These are phyloP conservation scores for Pherbina coryleti DNA, from an alignment of 2,888 invertebrate species.

Conservation along the genomic window DNA sequence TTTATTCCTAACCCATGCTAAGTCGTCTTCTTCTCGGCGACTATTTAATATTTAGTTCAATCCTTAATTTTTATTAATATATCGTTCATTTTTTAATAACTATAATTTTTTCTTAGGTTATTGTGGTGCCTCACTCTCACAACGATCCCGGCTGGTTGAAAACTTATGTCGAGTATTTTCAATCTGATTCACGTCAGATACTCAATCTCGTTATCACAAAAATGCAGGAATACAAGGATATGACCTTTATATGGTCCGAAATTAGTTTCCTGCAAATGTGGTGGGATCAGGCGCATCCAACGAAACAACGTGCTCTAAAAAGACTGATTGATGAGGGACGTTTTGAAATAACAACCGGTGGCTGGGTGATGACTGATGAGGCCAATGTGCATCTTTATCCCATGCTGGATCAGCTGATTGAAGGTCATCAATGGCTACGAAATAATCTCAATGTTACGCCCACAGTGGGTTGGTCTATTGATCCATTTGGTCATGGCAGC, in stretches of 20 bases:
- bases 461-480: constrained; percentile 89
- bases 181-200: constrained; percentile 88
- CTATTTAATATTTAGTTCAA: too few species aligned
- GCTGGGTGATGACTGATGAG: constrained; percentile 98
- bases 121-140: constrained; percentile 94
- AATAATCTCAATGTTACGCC: constrained; percentile 85
- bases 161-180: constrained; percentile 95
- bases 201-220: constrained; percentile 90
- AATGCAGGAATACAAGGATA: constrained; percentile 86
- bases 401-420: constrained; percentile 91
- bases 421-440: constrained; percentile 92
- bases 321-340: constrained; percentile 85
- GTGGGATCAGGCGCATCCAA: constrained; percentile 93
- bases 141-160: constrained; percentile 98
- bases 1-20: too few species aligned
- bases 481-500: constrained; percentile 96
- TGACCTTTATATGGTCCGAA: constrained; percentile 97
- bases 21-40: too few species aligned
- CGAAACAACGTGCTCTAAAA: constrained; percentile 83
- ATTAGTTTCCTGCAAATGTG: constrained; percentile 89
- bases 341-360: constrained; percentile 91
- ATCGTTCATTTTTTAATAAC: neutral
- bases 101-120: constrained; percentile 74
- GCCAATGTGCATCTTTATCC: constrained; percentile 90
- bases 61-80: neutral